Conservation (phyloP, 2,888 invertebrate genomes). For the Amphipyra berbera region DNA sequence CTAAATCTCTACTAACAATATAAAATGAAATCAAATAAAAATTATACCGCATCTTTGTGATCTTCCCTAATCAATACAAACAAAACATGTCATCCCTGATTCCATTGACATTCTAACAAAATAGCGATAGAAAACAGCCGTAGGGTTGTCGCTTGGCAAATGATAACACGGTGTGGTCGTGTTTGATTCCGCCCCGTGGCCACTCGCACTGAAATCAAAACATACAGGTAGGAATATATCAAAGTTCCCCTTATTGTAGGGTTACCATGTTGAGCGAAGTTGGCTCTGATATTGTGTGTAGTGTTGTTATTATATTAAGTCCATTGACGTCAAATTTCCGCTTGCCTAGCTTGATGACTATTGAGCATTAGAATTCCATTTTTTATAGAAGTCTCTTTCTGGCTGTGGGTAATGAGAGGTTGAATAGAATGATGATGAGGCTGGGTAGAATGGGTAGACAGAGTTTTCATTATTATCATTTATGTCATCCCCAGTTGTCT, state of each 20-base stretch:
- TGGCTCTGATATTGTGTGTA: not conserved
- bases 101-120: conserved; percentile 37
- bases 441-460: too few species aligned
- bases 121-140: conserved; percentile 38
- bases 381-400: too few species aligned
- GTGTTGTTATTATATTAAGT: not conserved
- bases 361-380: too few species aligned
- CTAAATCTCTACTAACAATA: conserved; percentile 1
- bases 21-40: conserved; percentile 25
- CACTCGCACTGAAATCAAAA: conserved; percentile 77
- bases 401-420: too few species aligned
- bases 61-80: conserved; percentile 16
- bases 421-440: too few species aligned
- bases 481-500: too few species aligned
- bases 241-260: conserved; percentile 67
- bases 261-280: conserved; percentile 35
- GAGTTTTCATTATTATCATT: too few species aligned
- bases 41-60: conserved; percentile 37
- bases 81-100: conserved; percentile 36
- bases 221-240: conserved; percentile 83
- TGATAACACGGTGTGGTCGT: conserved; percentile 40
- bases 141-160: conserved; percentile 46
- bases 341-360: too few species aligned
- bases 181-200: conserved; percentile 42
- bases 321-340: too few species aligned